Base-by-base conservation (phyloP, 2,113 vertebrate genomes). In the Burhinus bistriatus region DNA sequence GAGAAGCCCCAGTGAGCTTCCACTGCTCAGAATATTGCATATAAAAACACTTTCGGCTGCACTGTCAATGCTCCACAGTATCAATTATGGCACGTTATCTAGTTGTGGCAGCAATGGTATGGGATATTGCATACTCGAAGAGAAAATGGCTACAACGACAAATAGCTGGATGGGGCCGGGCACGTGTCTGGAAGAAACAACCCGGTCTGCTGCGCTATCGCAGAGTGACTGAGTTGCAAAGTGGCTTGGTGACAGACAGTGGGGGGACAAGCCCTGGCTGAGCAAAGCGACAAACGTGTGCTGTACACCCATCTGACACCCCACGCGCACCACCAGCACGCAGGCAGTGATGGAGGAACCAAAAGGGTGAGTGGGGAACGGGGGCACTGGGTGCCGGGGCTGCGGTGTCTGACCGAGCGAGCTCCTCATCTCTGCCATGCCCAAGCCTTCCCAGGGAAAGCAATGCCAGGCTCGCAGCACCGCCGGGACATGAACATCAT, bases 1-100 rank as follows among this genome's bases (percentile, higher is more conserved):
- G 70, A 97, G 97, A 98, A 98, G 97, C 97, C 87, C 61, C 90
- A 30, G 52, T 6, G 97, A 97, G 97, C 98, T 98, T 94, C 97
- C 93, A 38, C 97, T 97, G 95, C 96, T 97, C 93, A 91, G 93
- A 97, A 96, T 98, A 98, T 98, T 99, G 99, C 98, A 98, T 98
- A 98, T 98, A 98, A 98, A 98, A 96, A 95, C 98, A 94, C 96
- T 93, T 91, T 83, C 55, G 29, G 93, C 97, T 80, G 83, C 95
- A 94, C 95, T 95, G 89, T 97, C 95, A 66, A 95, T 97, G 96
- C 92, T 96, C 95, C 95, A 94, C 94, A 90, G 95, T 95, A 95
- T 97, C 93, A 66, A 40, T 94, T 97, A 98, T 97, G 89, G 97
- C 97, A 97, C 95, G 2, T 97, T 83, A 89, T 71, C 92, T 91